These are phyloP conservation scores for Anastatus disparis DNA, from an alignment of 1,140 invertebrate genomes.

Conservation along the genomic window DNA sequence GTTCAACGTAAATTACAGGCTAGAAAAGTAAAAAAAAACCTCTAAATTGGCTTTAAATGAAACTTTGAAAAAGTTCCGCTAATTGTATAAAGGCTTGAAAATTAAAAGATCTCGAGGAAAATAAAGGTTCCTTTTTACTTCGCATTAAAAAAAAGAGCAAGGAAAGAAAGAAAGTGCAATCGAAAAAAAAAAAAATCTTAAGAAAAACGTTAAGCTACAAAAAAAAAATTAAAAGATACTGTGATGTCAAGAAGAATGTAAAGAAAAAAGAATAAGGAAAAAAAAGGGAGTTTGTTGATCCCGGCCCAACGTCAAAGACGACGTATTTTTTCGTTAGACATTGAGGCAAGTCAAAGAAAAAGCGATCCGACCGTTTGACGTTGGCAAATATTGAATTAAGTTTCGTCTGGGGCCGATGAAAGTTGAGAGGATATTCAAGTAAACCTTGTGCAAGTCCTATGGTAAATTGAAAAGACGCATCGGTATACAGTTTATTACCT, in stretches of 20 bases:
- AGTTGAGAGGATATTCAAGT: neutral
- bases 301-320: neutral
- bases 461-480: too few species aligned
- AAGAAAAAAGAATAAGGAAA: too few species aligned
- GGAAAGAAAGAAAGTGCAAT: too few species aligned
- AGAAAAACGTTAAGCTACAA: too few species aligned
- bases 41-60: constrained; percentile 3
- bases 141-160: too few species aligned
- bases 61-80: neutral
- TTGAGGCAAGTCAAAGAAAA: constrained; percentile 5
- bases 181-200: too few species aligned
- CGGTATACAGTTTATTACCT: too few species aligned
- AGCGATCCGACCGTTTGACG: neutral
- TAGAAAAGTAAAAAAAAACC: neutral
- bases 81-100: constrained; percentile 1
- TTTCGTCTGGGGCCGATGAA: neutral
- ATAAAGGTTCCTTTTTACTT: too few species aligned
- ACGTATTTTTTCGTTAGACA: neutral
- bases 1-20: neutral
- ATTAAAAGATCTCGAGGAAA: neutral
- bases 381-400: constrained; percentile 17
- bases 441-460: too few species aligned
- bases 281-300: too few species aligned
- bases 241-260: too few species aligned
- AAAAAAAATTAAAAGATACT: too few species aligned